Evolutionary conservation across 2,888 invertebrate genomes (phyloP), one percentile per base, ranked within the genome.

Genomic region (Drosophila kambysellisi): DNA sequence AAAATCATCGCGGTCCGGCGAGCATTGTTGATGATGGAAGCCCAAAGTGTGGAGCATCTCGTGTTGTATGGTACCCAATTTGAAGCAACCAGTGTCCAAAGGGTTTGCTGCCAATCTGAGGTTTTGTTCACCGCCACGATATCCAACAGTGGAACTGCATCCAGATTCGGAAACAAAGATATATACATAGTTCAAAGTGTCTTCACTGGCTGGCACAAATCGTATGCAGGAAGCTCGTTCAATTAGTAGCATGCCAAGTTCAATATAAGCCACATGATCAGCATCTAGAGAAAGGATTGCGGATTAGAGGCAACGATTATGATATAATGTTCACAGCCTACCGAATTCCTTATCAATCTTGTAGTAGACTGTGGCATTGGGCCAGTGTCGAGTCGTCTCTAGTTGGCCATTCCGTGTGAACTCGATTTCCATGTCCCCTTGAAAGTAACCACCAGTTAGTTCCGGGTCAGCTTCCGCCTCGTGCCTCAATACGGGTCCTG

Each of bases 21-120:
- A 94, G 84, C 96, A 96, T 90, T 97, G 97, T 85, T 97, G 97
- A 91, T 97, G 97, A 91, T 96, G 94, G 91, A 97, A 97, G 0
- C 97, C 97, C 11, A 96, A 84, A 0, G 95, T 95, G 87, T 97
- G 97, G 92, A 97, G 94, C 58, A 97, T 92, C 91, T 97, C 97
- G 82, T 97, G 97, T n/a, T 96, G 93, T 0, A 96, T 94, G 0
- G 96, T 96, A 5, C 90, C 92, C 41, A 89, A 35, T 8, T 65
- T 76, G 20, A 93, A 92, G 65, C 93, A 93, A 0, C 92, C 92
- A 0, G 11, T 37, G 5, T 88, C 89, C 48, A 91, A 50, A 0
- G 41, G 30, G 37, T 62, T 77, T 0, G 80, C 70, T 35, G 82
- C 76, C 7, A 92, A 68, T 59, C 91, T 92, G 0, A 92, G 35